Conservation (phyloP, 1,140 invertebrate species). For the Chionoecetes opilio region DNA sequence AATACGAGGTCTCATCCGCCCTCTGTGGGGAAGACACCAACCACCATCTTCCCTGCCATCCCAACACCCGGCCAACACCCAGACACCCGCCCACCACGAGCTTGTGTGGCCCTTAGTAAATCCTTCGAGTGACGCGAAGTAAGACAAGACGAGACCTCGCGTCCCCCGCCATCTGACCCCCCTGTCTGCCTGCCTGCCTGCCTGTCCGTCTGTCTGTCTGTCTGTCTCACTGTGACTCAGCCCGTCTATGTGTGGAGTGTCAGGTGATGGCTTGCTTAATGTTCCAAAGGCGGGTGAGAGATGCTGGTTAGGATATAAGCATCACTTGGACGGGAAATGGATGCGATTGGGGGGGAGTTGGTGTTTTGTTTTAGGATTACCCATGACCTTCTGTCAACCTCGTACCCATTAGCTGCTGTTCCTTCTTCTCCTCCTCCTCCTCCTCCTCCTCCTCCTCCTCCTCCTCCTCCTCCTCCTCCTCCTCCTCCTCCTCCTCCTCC, state of each 20-base stretch:
- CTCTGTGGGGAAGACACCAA: too few species aligned
- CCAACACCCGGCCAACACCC: too few species aligned
- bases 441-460: neutral
- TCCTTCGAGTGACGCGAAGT: too few species aligned
- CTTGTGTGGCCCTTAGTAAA: too few species aligned
- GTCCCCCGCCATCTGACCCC: neutral
- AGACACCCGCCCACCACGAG: too few species aligned
- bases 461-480: neutral
- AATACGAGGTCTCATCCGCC: neutral
- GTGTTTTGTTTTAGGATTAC: neutral
- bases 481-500: neutral
- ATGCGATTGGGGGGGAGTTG: neutral
- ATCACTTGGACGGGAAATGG: conserved; percentile 1
- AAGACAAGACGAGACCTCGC: neutral
- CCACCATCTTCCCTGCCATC: too few species aligned
- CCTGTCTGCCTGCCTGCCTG: neutral
- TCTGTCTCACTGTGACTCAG: neutral
- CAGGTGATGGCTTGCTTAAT: conserved; percentile 1
- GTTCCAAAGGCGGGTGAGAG: neutral
- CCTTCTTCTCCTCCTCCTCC: neutral
- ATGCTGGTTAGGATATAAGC: neutral
- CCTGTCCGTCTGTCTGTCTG: neutral
- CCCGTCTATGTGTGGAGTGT: conserved; percentile 1
- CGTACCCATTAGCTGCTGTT: neutral
- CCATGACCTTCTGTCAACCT: conserved; percentile 16